These are phyloP conservation scores for Paramormyrops kingsleyae DNA, from an alignment of 2,113 vertebrate genomes.

Conservation along the genomic window DNA sequence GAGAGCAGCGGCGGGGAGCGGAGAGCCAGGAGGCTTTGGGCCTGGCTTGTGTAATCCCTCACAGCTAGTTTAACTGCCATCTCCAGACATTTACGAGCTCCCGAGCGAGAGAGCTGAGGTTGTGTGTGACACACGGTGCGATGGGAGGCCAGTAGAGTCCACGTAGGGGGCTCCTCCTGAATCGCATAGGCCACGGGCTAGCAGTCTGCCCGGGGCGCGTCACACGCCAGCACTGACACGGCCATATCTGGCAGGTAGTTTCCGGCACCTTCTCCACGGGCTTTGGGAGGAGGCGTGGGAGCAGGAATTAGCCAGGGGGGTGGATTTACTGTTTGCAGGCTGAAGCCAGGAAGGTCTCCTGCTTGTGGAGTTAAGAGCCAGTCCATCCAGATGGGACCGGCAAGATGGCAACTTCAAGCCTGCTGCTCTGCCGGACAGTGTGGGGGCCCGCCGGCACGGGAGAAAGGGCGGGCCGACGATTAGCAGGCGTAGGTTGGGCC, in stretches of 20 bases:
- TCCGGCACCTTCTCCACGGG: neutral
- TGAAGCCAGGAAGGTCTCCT: neutral
- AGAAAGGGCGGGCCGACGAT: neutral
- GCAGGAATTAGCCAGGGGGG: neutral
- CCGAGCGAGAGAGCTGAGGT: neutral
- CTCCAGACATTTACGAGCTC: slow-evolving; percentile 8
- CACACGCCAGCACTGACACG: neutral
- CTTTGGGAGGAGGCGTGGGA: neutral
- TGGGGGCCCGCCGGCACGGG: neutral
- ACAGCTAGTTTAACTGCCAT: slow-evolving; percentile 13
- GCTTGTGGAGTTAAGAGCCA: neutral
- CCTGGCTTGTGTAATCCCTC: slow-evolving; percentile 4
- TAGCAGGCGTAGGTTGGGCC: neutral
- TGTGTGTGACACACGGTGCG: neutral
- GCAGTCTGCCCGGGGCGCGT: neutral
- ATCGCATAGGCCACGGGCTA: neutral
- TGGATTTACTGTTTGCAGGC: neutral
- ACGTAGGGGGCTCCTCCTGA: neutral
- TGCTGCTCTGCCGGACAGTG: neutral
- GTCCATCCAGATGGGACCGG: neutral
- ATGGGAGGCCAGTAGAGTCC: neutral
- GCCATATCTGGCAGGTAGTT: neutral
- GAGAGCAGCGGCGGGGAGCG: neutral
- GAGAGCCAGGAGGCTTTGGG: neutral
- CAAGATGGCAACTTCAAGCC: neutral